Percentiles rank a stretch among this genome's conserved stretches.
Evolutionary conservation across 2,113 vertebrate genomes (phyloP).

Genomic region (Hippocampus guttulatus): DNA sequence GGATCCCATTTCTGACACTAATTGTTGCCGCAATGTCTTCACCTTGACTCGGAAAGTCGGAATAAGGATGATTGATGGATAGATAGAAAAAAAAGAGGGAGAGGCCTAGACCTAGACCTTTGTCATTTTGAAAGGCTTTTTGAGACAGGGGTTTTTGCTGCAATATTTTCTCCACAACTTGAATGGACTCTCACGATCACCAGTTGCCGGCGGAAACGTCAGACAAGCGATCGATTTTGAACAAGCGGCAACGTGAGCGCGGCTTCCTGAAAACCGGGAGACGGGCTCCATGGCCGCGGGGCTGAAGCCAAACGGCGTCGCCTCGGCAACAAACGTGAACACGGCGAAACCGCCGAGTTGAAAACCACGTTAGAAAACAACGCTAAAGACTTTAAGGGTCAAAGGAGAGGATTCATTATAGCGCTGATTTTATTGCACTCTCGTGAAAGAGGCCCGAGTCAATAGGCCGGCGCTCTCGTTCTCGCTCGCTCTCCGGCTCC

Average conservation of each 20-base stretch:
- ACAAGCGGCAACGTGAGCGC: not conserved
- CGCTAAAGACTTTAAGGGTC: conserved; percentile 39
- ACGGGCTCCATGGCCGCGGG: not conserved
- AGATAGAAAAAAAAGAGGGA: no score
- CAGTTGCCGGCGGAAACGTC: no score
- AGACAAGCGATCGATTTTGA: not conserved
- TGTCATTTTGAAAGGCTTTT: no score
- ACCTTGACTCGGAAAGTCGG: no score
- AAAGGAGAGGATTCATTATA: conserved; percentile 43
- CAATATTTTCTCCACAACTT: no score
- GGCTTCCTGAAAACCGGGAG: not conserved
- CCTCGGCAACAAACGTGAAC: not conserved
- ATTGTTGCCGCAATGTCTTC: no score
- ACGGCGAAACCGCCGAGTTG: not conserved
- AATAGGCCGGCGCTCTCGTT: conserved; percentile 18
- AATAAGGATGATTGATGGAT: no score
- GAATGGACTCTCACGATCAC: no score
- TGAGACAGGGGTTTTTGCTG: no score
- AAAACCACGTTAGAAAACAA: conserved; percentile 33
- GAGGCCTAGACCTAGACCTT: no score
- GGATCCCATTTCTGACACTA: no score
- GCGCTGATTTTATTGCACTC: conserved; percentile 36
- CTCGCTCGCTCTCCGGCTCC: no score
- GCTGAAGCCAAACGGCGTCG: not conserved
- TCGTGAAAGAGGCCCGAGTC: conserved; percentile 54